These are phyloP conservation scores for Dermochelys coriacea DNA, from an alignment of 2,797 vertebrate genomes.

Conservation along the genomic window DNA sequence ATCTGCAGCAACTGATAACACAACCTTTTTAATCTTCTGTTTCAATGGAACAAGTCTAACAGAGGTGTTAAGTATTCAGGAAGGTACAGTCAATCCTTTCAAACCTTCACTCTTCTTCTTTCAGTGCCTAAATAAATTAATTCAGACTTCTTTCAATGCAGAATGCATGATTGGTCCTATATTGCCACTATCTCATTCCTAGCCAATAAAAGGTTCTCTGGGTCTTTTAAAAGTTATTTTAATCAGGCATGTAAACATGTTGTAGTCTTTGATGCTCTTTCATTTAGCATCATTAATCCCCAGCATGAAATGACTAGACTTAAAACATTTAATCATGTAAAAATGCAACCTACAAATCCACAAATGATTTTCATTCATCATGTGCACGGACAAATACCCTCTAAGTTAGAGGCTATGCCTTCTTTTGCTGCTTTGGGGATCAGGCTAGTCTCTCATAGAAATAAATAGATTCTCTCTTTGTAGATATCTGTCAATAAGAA, in stretches of 20 bases:
- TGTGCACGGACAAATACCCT: constrained; percentile 37
- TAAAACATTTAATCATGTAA: constrained; percentile 72
- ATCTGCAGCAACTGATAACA: constrained; percentile 56
- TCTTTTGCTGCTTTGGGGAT: constrained; percentile 45
- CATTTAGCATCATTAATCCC: constrained; percentile 76
- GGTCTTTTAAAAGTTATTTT: constrained; percentile 52
- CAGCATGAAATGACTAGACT: constrained; percentile 77
- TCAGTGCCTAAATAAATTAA: constrained; percentile 39
- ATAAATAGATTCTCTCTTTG: constrained; percentile 33
- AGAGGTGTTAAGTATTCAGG: constrained; percentile 31
- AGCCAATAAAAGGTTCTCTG: constrained; percentile 47
- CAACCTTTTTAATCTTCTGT: constrained; percentile 66
- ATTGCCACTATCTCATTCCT: constrained; percentile 16
- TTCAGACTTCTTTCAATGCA: neutral
- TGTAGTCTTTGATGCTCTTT: constrained; percentile 71
- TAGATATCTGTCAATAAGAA: neutral
- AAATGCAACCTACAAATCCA: constrained; percentile 68
- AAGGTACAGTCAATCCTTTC: constrained; percentile 54
- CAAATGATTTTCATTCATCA: constrained; percentile 66
- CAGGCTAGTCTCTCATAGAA: constrained; percentile 11
- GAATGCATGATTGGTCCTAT: neutral
- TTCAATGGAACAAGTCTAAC: constrained; percentile 50
- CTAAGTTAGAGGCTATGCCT: constrained; percentile 42
- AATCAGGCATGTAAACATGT: constrained; percentile 64
- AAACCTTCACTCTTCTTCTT: constrained; percentile 47